Base-by-base conservation (phyloP, 1,140 invertebrate species). In the Medauroidea extradentata region DNA sequence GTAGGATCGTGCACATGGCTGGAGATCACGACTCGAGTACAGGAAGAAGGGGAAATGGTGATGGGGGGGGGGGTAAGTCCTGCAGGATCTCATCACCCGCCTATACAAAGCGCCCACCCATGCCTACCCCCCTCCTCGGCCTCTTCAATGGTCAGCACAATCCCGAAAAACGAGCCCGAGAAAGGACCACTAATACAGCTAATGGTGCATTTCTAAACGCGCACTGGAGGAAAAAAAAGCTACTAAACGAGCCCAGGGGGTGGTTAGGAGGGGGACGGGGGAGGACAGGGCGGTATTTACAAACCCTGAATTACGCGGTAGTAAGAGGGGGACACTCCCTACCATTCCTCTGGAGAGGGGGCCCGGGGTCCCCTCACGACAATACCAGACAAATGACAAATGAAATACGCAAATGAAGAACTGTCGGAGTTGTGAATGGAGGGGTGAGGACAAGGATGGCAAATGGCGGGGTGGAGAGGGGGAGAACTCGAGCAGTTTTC, bases 331-430 rank as follows among this genome's bases (percentile, higher is more conserved):
- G 29, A 11, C 44, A 5, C 44, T 13, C 44, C 44, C 44, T 25
- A 4, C 44, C 44, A 19, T 7, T 5, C 44, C 44, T 21, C 44
- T 25, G 9, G 44, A 46, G 18, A 25, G 5, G n/a, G 52, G 52
- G 18, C 53, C 53, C 51, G 4, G 16, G 41, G 43, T 14, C 55
- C 55, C 27, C 16, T 34, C 43, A 63, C 63, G 56, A 77, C 74
- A 77, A 76, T 77, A 73, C 71, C 60, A 54, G 66, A 65, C 73
- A 77, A 77, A 77, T 77, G 75, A 76, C 67, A 69, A 69, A 69
- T 69, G 67, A 64, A 77, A 77, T 77, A 77, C 73, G 75, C 74
- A 77, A 77, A 77, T 77, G 75, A 77, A 77, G 75, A 77, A 77
- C 75, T 77, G 75, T 77, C 69, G 69, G 69, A 58, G 57, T 34